These are phyloP conservation scores for Micropterix aruncella DNA, from an alignment of 2,888 invertebrate species.

Conservation along the genomic window DNA sequence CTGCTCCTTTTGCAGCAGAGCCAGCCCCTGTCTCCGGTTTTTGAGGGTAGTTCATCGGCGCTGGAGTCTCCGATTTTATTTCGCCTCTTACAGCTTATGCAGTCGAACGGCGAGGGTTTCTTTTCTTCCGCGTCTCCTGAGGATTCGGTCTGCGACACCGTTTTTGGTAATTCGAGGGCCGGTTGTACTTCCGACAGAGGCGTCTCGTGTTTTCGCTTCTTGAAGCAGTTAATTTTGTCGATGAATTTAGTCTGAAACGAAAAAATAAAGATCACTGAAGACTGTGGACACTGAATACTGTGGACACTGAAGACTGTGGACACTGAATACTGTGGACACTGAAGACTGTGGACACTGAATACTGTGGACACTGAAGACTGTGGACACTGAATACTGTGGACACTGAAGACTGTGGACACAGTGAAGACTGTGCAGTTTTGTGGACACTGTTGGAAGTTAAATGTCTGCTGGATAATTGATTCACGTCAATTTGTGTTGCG, in stretches of 20 bases:
- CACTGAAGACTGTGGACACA: too few relatives aligned
- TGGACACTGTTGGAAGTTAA: too few relatives aligned
- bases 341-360: too few relatives aligned
- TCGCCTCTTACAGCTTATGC: not conserved
- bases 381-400: too few relatives aligned
- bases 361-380: too few relatives aligned
- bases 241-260: constrained; percentile 12
- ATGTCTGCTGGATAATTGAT: too few relatives aligned
- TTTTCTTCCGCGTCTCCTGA: not conserved
- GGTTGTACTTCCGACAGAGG: not conserved
- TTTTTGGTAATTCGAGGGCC: constrained; percentile 1
- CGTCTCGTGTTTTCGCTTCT: not conserved
- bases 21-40: constrained; percentile 13
- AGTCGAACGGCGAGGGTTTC: not conserved
- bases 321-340: too few relatives aligned
- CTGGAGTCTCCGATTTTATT: constrained; percentile 1
- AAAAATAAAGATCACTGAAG: too few relatives aligned
- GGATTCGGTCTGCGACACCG: not conserved
- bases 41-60: not conserved
- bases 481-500: too few relatives aligned
- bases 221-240: constrained; percentile 16
- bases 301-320: too few relatives aligned
- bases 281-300: too few relatives aligned
- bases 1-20: constrained; percentile 22
- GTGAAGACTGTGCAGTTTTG: too few relatives aligned